phyloP scores from a whole-genome alignment of 2,888 invertebrate species.

The Stomorhina lunata region DNA sequence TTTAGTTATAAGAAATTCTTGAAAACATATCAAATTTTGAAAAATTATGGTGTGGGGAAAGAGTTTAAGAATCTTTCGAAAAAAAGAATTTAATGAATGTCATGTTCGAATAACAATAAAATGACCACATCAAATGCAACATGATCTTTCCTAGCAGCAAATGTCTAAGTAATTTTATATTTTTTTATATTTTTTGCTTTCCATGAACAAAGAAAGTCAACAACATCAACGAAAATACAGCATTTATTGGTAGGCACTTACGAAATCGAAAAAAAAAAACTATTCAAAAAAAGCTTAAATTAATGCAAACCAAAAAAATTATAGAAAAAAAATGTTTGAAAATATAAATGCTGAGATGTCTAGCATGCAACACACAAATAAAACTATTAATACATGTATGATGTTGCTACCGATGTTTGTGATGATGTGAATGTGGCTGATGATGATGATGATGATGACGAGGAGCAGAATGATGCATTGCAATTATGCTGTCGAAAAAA shows the following conservation, averaged over 20 bases:
- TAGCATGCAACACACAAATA: slow-evolving; percentile 51
- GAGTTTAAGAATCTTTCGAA: background rate
- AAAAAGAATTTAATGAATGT: slow-evolving; percentile 37
- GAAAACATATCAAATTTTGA: slow-evolving; percentile 17
- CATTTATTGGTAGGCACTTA: slow-evolving; percentile 34
- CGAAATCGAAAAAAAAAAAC: slow-evolving; percentile 11
- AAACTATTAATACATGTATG: slow-evolving; percentile 18
- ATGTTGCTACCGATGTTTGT: slow-evolving; percentile 20
- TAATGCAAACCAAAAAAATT: slow-evolving; percentile 52
- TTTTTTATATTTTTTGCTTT: background rate
- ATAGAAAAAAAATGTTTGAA: slow-evolving; percentile 18
- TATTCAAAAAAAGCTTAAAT: slow-evolving; percentile 49
- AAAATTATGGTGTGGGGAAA: slow-evolving; percentile 22
- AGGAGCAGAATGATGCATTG: slow-evolving; percentile 59
- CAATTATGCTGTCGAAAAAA: slow-evolving; percentile 66
- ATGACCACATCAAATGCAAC: slow-evolving; percentile 28
- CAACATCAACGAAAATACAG: slow-evolving; percentile 27
- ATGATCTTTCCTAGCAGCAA: slow-evolving; percentile 29
- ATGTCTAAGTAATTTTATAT: background rate
- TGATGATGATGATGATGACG: slow-evolving; percentile 11
- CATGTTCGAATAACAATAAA: slow-evolving; percentile 49
- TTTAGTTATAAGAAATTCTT: background rate
- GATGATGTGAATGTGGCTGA: background rate
- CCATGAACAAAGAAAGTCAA: slow-evolving; percentile 32
- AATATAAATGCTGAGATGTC: slow-evolving; percentile 25